Conservation (phyloP, 2,888 invertebrate genomes). For the Drosophila ochracea region DNA sequence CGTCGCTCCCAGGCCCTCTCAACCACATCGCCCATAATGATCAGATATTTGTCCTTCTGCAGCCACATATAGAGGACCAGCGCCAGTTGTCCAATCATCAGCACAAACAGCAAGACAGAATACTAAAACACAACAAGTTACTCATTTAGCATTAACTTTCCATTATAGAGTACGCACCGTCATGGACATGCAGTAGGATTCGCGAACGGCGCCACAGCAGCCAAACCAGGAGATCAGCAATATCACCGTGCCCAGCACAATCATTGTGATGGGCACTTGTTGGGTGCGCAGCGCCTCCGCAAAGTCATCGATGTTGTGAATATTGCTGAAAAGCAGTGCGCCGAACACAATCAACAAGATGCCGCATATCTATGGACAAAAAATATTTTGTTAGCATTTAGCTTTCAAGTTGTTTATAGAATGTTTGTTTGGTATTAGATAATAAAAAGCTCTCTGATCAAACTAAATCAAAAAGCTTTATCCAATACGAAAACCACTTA, state of each 20-base stretch:
- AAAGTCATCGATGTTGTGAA: conserved; percentile 86
- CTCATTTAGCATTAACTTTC: conserved; percentile 6
- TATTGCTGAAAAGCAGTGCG: conserved; percentile 88
- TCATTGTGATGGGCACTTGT: conserved; percentile 89
- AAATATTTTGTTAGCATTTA: conserved; percentile 6
- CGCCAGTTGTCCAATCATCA: conserved; percentile 91
- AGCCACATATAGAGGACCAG: conserved; percentile 90
- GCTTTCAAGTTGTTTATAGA: background rate
- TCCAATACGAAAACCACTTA: background rate
- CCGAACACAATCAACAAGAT: conserved; percentile 89
- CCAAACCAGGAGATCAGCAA: conserved; percentile 95
- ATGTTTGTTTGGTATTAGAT: conserved; percentile 28
- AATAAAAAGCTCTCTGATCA: background rate
- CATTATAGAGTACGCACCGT: conserved; percentile 87
- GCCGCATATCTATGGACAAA: conserved; percentile 88
- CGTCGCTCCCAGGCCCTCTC: conserved; percentile 84
- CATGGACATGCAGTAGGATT: conserved; percentile 95
- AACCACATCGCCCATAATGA: conserved; percentile 87
- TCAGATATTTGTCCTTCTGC: conserved; percentile 87
- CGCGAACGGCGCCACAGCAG: conserved; percentile 95
- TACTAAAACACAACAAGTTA: conserved; percentile 86
- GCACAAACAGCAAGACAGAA: conserved; percentile 89
- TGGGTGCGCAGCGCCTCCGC: conserved; percentile 86
- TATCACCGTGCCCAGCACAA: conserved; percentile 89
- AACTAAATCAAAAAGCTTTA: conserved; percentile 34